Conservation (phyloP, 2,888 invertebrate genomes). For the Lymantria monacha region DNA sequence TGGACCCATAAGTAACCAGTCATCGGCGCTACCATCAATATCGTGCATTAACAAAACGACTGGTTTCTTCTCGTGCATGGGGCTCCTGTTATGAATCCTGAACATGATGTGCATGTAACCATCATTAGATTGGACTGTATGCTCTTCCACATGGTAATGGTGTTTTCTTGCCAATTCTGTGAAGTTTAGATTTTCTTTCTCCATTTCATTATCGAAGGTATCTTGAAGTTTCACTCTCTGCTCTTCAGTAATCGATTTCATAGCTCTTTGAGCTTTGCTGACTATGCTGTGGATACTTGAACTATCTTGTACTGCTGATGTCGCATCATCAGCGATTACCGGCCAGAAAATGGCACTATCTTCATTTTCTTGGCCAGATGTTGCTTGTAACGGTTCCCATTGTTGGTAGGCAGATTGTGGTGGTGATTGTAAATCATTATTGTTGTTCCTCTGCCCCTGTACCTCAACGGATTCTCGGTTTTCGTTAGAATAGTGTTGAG, state of each 20-base stretch:
- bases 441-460: slow-evolving; percentile 11
- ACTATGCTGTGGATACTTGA: slow-evolving; percentile 59
- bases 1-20: slow-evolving; percentile 86
- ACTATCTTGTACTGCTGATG: slow-evolving; percentile 32
- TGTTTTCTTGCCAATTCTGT: slow-evolving; percentile 57
- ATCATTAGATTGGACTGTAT: slow-evolving; percentile 65
- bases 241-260: slow-evolving; percentile 52
- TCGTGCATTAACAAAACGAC: slow-evolving; percentile 84
- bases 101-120: slow-evolving; percentile 70
- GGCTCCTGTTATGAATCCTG: slow-evolving; percentile 60
- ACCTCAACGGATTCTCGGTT: slow-evolving; percentile 34
- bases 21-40: slow-evolving; percentile 84
- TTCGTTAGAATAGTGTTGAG: slow-evolving; percentile 19
- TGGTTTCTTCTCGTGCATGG: slow-evolving; percentile 47
- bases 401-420: slow-evolving; percentile 16
- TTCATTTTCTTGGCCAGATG: slow-evolving; percentile 31
- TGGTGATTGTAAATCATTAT: slow-evolving; percentile 3
- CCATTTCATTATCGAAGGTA: slow-evolving; percentile 37
- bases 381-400: slow-evolving; percentile 36
- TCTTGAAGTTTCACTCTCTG: slow-evolving; percentile 55
- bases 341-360: slow-evolving; percentile 42
- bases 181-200: slow-evolving; percentile 46
- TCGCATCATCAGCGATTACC: slow-evolving; percentile 42
- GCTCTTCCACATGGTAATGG: slow-evolving; percentile 61
- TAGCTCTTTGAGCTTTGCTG: slow-evolving; percentile 54